Conservation (phyloP, 2,113 vertebrate species). For the Sakesphorus luctuosus region DNA sequence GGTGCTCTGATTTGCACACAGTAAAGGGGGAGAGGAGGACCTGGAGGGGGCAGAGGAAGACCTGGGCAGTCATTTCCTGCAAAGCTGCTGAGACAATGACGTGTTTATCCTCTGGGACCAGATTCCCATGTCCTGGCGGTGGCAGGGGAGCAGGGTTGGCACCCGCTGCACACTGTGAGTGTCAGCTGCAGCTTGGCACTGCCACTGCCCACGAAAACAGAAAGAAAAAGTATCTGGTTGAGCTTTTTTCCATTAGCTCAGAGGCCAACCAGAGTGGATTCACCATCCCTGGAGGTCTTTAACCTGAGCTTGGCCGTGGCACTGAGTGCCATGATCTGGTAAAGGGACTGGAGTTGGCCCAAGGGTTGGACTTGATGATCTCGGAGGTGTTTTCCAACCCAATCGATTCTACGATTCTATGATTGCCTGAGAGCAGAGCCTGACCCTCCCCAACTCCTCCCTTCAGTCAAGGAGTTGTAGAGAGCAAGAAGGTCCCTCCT, state of each 20-base stretch:
- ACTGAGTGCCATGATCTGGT: too few species aligned
- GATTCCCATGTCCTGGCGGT: rapidly evolving
- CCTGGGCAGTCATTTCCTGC: background rate
- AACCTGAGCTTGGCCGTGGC: too few species aligned
- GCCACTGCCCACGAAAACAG: background rate
- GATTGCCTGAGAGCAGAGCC: background rate
- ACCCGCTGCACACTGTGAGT: background rate
- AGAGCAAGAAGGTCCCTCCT: background rate
- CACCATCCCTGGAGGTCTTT: too few species aligned
- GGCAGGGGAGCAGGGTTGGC: background rate
- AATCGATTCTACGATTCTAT: too few species aligned
- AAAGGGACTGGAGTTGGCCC: too few species aligned
- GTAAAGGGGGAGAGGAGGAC: background rate
- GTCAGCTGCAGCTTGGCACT: background rate
- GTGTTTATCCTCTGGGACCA: background rate
- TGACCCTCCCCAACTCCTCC: rapidly evolving
- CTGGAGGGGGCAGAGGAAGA: background rate
- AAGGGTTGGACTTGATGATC: too few species aligned
- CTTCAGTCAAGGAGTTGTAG: background rate
- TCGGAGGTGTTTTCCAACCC: too few species aligned
- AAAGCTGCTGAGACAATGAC: rapidly evolving
- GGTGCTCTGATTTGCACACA: background rate
- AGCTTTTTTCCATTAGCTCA: conserved; percentile 66
- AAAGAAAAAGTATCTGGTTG: conserved; percentile 42
- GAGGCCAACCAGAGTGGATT: background rate